Evolutionary conservation across 2,113 vertebrate genomes (phyloP), one percentile per base, ranked within the genome.

Genomic region (Eolophus roseicapilla): DNA sequence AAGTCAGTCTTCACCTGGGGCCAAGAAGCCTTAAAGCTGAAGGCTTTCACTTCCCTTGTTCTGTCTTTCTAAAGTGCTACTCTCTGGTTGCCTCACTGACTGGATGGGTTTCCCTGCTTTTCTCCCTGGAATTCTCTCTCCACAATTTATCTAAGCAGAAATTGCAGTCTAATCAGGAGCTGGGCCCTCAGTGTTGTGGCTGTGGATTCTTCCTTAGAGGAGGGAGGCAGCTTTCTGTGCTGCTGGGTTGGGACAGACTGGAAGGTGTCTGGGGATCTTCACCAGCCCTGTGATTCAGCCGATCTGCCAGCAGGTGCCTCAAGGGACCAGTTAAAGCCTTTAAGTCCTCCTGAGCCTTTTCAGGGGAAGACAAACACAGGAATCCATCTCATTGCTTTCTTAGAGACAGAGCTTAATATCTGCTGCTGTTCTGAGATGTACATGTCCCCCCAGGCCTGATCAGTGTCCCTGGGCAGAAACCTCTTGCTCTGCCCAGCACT

Each of bases 401-500:
- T 16, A 19, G n/a, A 24, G 29, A 10, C 19, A 10, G 29, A n/a
- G 15, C 23, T 55, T 41, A 57, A 17, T 17, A 47, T 11, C 21
- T 11, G 39, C 82, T 39, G 9, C 49, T n/a, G 29, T 8, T 28
- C 8, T 11, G 14, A 13, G n/a, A 15, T 10, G 63, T 24, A 19
- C 35, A 5, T 35, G 28, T 43, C 18, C 62, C 49, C n/a, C 50
- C 59, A 10, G 46, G 69, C 19, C 35, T 5, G 29, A 3, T 8
- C 29, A 4, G 14, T 8, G 41, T 31, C 39, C 60, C 49, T 13
- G 5, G 27, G n/a, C 50, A n/a, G 60, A 39, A 28, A 28, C 28
- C 50, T n/a, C 35, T 25, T 6, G 24, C 52, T 50, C 19, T 59
- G 62, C 21, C 39, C 8, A 5, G 1, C 0, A 5, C 59, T 2